Percentiles rank a stretch among this genome's conserved stretches.
Evolutionary conservation across 2,797 vertebrate species (phyloP).

Genomic region (Malurus splendens): DNA sequence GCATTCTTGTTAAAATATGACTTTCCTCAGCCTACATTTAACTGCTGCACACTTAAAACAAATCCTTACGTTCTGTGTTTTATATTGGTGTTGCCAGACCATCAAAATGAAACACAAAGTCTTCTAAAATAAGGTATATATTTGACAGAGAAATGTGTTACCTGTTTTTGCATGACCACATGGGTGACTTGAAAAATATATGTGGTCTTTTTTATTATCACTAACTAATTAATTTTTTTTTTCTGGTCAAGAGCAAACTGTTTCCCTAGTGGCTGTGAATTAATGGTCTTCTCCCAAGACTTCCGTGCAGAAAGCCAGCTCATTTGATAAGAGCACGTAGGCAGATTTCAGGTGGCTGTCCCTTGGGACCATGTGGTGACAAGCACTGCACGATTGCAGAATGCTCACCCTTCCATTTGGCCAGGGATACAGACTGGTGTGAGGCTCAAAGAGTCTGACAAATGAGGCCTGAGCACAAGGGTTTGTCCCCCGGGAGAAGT

Average conservation of each 20-base stretch:
- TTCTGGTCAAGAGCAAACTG: not conserved
- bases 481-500: not conserved
- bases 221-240: not conserved
- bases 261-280: not conserved
- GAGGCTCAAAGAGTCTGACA: not conserved
- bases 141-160: not conserved
- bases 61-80: not conserved
- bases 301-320: not conserved
- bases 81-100: not conserved
- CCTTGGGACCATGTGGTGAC: fast-evolving
- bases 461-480: fast-evolving
- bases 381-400: fast-evolving
- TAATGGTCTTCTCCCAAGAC: not conserved
- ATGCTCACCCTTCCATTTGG: fast-evolving
- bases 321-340: fast-evolving
- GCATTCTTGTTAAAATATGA: not conserved
- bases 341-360: not conserved
- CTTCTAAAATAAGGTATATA: not conserved
- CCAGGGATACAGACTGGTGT: fast-evolving
- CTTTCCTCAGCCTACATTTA: not conserved
- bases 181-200: not conserved
- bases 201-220: not conserved
- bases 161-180: fast-evolving
- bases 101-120: not conserved
- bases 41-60: not conserved